These are phyloP conservation scores for Drosophila kanapiae DNA, from an alignment of 1,140 invertebrate species.

Conservation along the genomic window DNA sequence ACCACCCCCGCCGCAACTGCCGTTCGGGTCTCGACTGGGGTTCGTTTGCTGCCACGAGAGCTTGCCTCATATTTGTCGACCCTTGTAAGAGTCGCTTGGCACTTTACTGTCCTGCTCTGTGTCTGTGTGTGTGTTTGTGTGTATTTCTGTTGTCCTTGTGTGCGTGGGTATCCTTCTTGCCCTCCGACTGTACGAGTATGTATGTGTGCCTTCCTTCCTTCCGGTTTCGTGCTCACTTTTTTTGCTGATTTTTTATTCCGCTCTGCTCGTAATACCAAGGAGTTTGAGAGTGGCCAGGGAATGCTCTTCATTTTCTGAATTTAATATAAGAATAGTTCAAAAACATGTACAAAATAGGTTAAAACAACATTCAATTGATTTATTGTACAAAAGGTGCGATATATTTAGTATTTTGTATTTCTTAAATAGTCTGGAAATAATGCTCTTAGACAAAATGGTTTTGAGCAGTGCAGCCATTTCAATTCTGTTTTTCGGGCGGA, in stretches of 20 bases:
- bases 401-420: not conserved
- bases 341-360: not conserved
- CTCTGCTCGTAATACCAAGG: not conserved
- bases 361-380: not conserved
- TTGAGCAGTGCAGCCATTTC: too few relatives aligned
- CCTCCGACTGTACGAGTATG: conserved; percentile 16
- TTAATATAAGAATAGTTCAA: not conserved
- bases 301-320: not conserved
- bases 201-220: conserved; percentile 78
- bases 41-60: conserved; percentile 44
- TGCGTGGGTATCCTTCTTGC: conserved; percentile 29
- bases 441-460: too few relatives aligned
- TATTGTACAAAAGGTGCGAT: too few relatives aligned
- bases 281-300: not conserved
- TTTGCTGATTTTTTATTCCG: conserved; percentile 39
- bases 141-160: conserved; percentile 5
- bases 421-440: too few relatives aligned
- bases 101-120: conserved; percentile 49
- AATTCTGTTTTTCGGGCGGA: too few relatives aligned
- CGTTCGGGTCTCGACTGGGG: not conserved
- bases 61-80: conserved; percentile 79
- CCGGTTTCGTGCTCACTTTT: conserved; percentile 75
- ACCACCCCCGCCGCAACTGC: conserved; percentile 32
- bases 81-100: conserved; percentile 79
- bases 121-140: conserved; percentile 15